A percentile compares a stretch with the other conserved stretches of the same genome.
phyloP scores from a whole-genome alignment of 1,140 invertebrate species.

The Callitettix versicolor region DNA sequence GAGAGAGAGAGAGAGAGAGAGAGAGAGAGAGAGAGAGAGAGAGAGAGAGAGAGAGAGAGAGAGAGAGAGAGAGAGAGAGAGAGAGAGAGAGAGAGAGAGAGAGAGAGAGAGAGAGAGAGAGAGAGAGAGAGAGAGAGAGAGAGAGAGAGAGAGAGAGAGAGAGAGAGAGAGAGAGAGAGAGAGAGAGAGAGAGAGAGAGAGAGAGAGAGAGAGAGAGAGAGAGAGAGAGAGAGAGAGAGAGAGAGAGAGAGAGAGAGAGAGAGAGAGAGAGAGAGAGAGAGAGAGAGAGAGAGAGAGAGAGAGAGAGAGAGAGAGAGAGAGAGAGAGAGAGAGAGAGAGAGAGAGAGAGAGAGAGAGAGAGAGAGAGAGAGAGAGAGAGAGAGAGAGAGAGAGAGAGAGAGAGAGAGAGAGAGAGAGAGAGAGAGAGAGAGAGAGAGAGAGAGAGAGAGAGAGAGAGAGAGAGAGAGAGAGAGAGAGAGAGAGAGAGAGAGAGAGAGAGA shows the following conservation, averaged over 20 bases:
- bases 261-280: too few species aligned
- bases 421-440: conserved; percentile 13
- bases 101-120: neutral
- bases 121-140: neutral
- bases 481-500: conserved; percentile 7
- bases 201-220: neutral
- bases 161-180: neutral
- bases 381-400: conserved; percentile 9
- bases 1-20: conserved; percentile 7
- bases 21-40: conserved; percentile 8
- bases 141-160: neutral
- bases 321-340: neutral
- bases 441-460: conserved; percentile 9
- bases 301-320: conserved; percentile 10
- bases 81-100: neutral
- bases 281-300: conserved; percentile 4
- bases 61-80: neutral
- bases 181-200: neutral
- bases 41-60: neutral
- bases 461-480: conserved; percentile 21
- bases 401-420: conserved; percentile 9
- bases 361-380: conserved; percentile 22
- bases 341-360: conserved; percentile 21
- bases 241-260: conserved; percentile 16
- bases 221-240: conserved; percentile 13